phyloP scores from a whole-genome alignment of 2,113 vertebrate genomes.

The Poecile atricapillus region DNA sequence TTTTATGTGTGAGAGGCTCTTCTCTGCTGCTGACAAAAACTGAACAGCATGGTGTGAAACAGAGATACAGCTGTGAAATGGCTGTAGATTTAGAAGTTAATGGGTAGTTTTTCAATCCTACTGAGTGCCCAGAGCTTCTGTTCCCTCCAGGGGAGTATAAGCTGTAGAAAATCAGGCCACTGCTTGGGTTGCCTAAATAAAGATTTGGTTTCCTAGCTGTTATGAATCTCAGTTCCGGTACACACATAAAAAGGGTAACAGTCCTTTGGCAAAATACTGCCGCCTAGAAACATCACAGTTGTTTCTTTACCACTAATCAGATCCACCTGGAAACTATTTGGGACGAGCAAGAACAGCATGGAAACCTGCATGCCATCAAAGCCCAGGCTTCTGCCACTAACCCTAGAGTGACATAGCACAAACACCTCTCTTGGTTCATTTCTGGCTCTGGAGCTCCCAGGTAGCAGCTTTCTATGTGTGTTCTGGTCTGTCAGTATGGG shows the following conservation, averaged over 20 bases:
- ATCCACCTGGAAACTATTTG: not conserved
- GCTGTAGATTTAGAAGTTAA: slow-evolving; percentile 23
- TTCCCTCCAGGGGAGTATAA: not conserved
- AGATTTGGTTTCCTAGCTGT: slow-evolving; percentile 8
- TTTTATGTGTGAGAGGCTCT: not conserved
- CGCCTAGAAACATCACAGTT: not conserved
- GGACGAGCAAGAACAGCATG: not conserved
- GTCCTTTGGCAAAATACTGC: not conserved
- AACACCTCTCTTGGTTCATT: not conserved
- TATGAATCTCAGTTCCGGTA: not conserved
- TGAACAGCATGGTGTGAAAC: not conserved
- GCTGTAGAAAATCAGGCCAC: slow-evolving; percentile 1
- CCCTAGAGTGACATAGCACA: not conserved
- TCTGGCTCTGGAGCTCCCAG: not conserved
- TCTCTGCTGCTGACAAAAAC: not conserved
- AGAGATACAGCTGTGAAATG: slow-evolving; percentile 7
- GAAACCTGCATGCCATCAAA: not conserved
- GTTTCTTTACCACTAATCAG: not conserved
- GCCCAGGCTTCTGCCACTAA: not conserved
- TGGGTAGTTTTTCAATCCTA: not conserved
- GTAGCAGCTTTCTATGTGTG: not conserved
- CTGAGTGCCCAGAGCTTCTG: not conserved
- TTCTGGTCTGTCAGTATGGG: not conserved
- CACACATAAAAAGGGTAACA: not conserved
- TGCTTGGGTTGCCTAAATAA: slow-evolving; percentile 13